Evolutionary conservation across 2,113 vertebrate genomes (phyloP).

Genomic region (Garra rufa): DNA sequence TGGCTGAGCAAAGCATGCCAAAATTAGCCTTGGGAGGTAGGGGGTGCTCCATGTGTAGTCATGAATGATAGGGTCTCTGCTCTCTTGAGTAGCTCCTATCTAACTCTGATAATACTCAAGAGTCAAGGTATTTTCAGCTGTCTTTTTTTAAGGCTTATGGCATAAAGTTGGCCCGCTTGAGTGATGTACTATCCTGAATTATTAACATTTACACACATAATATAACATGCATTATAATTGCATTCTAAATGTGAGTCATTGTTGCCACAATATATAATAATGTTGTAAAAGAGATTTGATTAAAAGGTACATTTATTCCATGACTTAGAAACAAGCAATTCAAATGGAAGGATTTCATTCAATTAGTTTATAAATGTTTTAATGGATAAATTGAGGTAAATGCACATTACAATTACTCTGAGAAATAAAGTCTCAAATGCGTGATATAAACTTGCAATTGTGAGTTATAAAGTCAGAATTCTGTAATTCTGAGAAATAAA

Average conservation of each 20-base stretch:
- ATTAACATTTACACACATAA: neutral
- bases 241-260: neutral
- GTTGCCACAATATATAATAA: neutral
- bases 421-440: too few relatives aligned
- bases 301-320: too few relatives aligned
- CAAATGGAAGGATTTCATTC: too few relatives aligned
- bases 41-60: slow-evolving; percentile 72
- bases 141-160: neutral
- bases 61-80: slow-evolving; percentile 58
- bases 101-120: slow-evolving; percentile 65
- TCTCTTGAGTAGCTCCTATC: slow-evolving; percentile 67
- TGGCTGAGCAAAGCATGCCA: slow-evolving; percentile 65
- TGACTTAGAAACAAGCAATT: too few relatives aligned
- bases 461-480: too few relatives aligned
- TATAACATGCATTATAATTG: neutral
- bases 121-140: slow-evolving; percentile 55
- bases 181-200: neutral
- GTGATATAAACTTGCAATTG: too few relatives aligned
- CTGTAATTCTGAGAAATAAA: too few relatives aligned
- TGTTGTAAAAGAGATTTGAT: neutral
- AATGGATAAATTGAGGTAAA: too few relatives aligned
- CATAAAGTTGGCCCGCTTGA: neutral
- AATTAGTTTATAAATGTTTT: neutral
- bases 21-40: slow-evolving; percentile 71
- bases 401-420: neutral